Percentiles rank a stretch among this genome's conserved stretches.
phyloP scores from a whole-genome alignment of 2,888 invertebrate species.

The Agrotis puta region DNA sequence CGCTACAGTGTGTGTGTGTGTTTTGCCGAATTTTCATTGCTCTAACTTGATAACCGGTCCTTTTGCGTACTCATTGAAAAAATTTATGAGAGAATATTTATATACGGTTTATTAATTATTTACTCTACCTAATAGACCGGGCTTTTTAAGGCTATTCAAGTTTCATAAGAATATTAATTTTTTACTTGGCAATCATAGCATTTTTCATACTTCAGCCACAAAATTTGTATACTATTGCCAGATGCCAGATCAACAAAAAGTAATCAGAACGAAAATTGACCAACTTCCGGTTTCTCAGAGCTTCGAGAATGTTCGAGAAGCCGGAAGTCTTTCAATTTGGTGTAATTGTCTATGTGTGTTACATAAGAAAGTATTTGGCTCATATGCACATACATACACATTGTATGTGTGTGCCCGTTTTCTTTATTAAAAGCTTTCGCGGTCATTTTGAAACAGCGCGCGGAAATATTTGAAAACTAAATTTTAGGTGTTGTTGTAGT shows the following conservation, averaged over 20 bases:
- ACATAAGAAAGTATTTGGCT: neutral
- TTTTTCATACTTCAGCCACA: neutral
- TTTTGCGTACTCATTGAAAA: slow-evolving; percentile 9
- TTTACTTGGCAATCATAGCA: neutral
- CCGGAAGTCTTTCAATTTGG: neutral
- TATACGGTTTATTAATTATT: neutral
- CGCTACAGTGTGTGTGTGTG: neutral
- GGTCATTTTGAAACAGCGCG: neutral
- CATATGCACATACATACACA: neutral
- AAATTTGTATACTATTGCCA: neutral
- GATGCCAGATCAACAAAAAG: neutral
- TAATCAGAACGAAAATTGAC: neutral
- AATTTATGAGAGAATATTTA: neutral
- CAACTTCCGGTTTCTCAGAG: neutral
- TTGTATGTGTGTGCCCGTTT: slow-evolving; percentile 1
- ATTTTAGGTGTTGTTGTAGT: no score
- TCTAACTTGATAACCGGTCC: neutral
- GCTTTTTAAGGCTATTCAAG: neutral
- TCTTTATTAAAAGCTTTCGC: neutral
- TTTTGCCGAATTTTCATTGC: neutral
- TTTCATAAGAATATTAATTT: neutral
- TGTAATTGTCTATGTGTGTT: slow-evolving; percentile 1
- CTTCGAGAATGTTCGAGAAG: neutral
- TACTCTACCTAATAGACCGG: neutral
- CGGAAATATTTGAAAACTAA: no score